Evolutionary conservation across 2,797 vertebrate genomes (phyloP).

Genomic region (Myotis myotis): DNA sequence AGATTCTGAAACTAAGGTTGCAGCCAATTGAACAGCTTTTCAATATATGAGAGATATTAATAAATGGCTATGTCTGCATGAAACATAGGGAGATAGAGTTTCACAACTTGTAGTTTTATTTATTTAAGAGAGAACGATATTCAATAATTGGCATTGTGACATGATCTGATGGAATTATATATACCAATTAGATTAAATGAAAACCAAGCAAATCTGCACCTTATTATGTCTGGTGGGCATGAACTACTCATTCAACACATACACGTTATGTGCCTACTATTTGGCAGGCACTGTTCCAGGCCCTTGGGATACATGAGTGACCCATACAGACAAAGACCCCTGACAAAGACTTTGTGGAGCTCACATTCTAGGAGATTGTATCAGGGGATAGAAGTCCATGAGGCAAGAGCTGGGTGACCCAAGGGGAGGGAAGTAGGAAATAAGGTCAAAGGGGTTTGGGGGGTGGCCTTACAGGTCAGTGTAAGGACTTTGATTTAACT

Average conservation of each 20-base stretch:
- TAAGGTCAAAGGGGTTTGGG: neutral
- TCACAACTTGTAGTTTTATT: neutral
- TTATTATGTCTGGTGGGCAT: neutral
- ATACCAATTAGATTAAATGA: neutral
- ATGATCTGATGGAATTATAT: neutral
- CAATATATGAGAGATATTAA: neutral
- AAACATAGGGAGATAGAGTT: neutral
- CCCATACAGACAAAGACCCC: neutral
- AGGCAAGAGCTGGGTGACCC: neutral
- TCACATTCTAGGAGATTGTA: neutral
- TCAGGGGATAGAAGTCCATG: neutral
- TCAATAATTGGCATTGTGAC: neutral
- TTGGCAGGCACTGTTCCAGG: neutral
- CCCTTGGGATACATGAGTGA: neutral
- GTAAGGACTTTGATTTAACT: neutral
- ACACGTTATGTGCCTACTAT: neutral
- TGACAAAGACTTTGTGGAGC: neutral
- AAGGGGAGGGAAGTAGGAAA: neutral
- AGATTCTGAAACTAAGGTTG: neutral
- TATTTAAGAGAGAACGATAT: neutral
- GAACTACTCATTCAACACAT: neutral
- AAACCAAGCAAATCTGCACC: neutral
- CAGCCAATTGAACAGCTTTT: neutral
- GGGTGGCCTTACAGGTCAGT: neutral
- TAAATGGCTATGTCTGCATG: neutral